A percentile compares a stretch with the other conserved stretches of the same genome.
Conservation (phyloP, 1,140 invertebrate genomes). For the Caligus rogercresseyi region DNA sequence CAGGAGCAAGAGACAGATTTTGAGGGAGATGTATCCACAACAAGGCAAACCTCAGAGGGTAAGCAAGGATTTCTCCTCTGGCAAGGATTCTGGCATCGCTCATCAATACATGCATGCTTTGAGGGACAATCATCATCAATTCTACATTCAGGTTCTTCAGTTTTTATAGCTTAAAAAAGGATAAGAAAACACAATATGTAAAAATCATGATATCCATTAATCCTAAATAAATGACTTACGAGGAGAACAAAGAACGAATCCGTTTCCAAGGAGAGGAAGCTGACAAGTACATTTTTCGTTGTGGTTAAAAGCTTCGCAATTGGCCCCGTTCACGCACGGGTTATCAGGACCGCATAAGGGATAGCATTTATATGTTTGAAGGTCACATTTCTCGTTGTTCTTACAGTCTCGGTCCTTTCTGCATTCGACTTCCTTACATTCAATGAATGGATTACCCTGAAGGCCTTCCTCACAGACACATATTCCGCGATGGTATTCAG, state of each 20-base stretch:
- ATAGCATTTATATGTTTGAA: conserved; percentile 20
- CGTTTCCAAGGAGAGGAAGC: conserved; percentile 32
- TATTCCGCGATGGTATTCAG: conserved; percentile 59
- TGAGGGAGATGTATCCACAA: conserved; percentile 19
- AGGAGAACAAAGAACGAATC: conserved; percentile 24
- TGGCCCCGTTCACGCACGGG: conserved; percentile 26
- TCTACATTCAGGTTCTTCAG: conserved; percentile 38
- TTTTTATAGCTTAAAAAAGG: not conserved
- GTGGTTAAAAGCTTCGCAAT: not conserved
- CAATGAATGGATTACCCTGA: conserved; percentile 53
- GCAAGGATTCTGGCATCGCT: conserved; percentile 52
- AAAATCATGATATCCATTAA: not conserved
- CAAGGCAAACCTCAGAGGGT: not conserved
- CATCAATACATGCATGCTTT: conserved; percentile 33
- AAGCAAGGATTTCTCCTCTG: conserved; percentile 22
- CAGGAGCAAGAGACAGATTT: not conserved
- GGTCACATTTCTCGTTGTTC: conserved; percentile 5
- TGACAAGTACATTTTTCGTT: not conserved
- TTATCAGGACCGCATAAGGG: not conserved
- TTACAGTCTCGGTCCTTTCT: conserved; percentile 13
- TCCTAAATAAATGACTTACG: not conserved
- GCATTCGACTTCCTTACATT: conserved; percentile 29
- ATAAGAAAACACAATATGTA: not conserved
- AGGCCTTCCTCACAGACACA: conserved; percentile 61
- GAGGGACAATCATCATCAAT: conserved; percentile 48